Evolutionary conservation across 2,113 vertebrate species (phyloP).

Genomic region (Albula glossodonta): DNA sequence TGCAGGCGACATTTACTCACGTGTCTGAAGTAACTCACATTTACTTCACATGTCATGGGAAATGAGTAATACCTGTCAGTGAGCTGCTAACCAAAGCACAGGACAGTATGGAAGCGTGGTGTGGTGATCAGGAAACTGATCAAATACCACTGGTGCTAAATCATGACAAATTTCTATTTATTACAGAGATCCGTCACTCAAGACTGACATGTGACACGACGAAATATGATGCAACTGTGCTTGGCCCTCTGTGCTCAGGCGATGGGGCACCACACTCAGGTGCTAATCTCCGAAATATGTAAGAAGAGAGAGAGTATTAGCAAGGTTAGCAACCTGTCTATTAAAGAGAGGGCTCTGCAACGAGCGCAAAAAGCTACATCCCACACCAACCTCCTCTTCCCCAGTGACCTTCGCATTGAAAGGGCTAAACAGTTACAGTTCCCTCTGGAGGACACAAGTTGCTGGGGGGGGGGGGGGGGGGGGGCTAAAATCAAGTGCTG

Average conservation of each 20-base stretch:
- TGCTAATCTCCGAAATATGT: conserved; percentile 33
- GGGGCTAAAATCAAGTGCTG: neutral
- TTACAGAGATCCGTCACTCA: neutral
- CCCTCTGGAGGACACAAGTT: neutral
- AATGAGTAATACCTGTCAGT: too few relatives aligned
- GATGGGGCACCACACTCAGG: conserved; percentile 12
- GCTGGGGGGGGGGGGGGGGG: neutral
- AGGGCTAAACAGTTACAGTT: neutral
- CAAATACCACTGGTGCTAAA: too few relatives aligned
- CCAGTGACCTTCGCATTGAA: conserved; percentile 15
- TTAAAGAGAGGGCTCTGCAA: conserved; percentile 9
- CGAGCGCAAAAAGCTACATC: neutral
- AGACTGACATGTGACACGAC: neutral
- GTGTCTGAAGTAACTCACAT: too few relatives aligned
- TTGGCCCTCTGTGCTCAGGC: neutral
- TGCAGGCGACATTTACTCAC: too few relatives aligned
- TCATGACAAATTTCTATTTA: too few relatives aligned
- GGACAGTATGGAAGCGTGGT: too few relatives aligned
- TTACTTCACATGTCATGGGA: too few relatives aligned
- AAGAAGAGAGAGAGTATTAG: conserved; percentile 19
- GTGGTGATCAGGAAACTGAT: too few relatives aligned
- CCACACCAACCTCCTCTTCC: neutral
- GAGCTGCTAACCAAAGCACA: too few relatives aligned
- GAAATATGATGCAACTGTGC: neutral
- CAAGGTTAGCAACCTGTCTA: conserved; percentile 13